A percentile compares a stretch with the other conserved stretches of the same genome.
These are phyloP conservation scores for Heteromurus nitidus DNA, from an alignment of 2,888 invertebrate genomes.

Conservation along the genomic window DNA sequence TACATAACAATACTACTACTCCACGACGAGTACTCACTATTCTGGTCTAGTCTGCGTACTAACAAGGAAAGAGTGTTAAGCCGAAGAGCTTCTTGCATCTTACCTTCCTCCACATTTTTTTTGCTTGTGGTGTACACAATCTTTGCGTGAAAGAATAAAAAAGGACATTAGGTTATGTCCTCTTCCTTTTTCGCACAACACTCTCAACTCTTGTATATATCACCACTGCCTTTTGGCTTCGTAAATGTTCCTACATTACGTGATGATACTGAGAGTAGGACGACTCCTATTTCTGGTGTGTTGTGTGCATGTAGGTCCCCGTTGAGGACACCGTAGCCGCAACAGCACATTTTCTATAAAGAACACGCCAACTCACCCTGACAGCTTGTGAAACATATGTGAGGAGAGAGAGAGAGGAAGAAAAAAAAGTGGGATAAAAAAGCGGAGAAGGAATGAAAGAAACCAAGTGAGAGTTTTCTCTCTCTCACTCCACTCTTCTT, in stretches of 20 bases:
- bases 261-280: constrained; percentile 54
- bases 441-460: constrained; percentile 8
- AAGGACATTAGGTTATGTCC: constrained; percentile 8
- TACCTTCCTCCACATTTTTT: constrained; percentile 31
- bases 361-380: constrained; percentile 56
- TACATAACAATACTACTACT: not conserved
- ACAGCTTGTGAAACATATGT: constrained; percentile 61
- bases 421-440: constrained; percentile 32
- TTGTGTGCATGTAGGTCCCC: constrained; percentile 38
- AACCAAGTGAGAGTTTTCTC: constrained; percentile 18
- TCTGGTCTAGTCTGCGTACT: constrained; percentile 39
- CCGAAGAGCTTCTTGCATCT: constrained; percentile 4
- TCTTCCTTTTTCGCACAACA: not conserved
- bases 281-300: not conserved
- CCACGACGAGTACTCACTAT: constrained; percentile 20
- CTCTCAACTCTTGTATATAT: not conserved
- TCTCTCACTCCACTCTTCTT: constrained; percentile 29
- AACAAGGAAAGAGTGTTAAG: constrained; percentile 38
- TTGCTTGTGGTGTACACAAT: not conserved
- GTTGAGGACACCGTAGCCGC: constrained; percentile 49
- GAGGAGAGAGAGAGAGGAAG: constrained; percentile 43
- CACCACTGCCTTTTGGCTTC: not conserved
- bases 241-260: constrained; percentile 59
- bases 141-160: not conserved
- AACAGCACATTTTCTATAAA: constrained; percentile 55